Conservation (phyloP, 2,113 vertebrate species). For the Gopherus evgoodei region DNA sequence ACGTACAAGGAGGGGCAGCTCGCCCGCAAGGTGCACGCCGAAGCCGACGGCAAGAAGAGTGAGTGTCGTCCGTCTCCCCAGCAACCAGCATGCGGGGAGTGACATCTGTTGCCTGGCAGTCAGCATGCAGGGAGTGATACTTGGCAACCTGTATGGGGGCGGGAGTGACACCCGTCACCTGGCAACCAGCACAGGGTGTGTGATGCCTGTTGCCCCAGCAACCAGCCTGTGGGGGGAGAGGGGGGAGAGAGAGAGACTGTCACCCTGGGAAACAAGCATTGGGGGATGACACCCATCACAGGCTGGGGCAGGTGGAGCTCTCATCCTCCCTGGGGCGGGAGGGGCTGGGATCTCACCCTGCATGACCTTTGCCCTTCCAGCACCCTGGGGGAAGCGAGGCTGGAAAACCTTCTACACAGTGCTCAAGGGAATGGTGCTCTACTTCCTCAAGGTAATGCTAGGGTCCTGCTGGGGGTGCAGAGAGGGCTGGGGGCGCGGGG, state of each 20-base stretch:
- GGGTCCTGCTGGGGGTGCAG: neutral
- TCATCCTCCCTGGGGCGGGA: neutral
- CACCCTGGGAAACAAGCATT: too few species aligned
- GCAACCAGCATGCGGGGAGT: neutral
- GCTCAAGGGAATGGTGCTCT: conserved; percentile 90
- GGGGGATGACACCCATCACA: neutral
- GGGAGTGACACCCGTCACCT: too few species aligned
- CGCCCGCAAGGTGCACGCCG: conserved; percentile 88
- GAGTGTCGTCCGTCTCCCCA: conserved; percentile 64
- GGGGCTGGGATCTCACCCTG: neutral
- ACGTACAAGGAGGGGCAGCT: conserved; percentile 88
- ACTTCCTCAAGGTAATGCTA: conserved; percentile 87
- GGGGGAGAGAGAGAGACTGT: too few species aligned
- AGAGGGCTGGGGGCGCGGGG: neutral
- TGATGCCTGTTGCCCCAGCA: too few species aligned
- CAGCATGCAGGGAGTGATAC: neutral
- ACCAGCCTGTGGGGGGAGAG: too few species aligned
- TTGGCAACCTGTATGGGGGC: too few species aligned
- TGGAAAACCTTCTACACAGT: conserved; percentile 91
- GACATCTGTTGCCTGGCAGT: neutral
- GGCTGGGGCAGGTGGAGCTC: neutral
- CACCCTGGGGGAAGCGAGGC: conserved; percentile 90
- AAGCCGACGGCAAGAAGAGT: conserved; percentile 93
- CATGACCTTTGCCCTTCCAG: conserved; percentile 68
- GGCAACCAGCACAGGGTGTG: neutral